Evolutionary conservation across 2,797 vertebrate genomes (phyloP), one percentile per base, ranked within the genome.

Genomic region (Microhierax caerulescens): DNA sequence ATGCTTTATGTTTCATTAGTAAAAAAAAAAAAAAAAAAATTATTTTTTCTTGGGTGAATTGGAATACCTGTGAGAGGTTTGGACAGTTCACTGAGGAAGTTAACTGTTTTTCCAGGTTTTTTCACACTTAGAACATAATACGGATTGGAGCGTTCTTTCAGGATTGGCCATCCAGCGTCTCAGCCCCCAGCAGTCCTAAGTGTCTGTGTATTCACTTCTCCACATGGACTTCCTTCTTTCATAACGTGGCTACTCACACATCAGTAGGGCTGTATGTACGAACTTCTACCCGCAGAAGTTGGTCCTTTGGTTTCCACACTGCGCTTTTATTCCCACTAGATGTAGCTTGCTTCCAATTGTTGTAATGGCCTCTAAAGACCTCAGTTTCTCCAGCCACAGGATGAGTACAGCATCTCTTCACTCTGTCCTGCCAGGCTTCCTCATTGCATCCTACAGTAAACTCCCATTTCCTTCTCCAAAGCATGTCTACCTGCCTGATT

Each of bases 391-490:
- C 48, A 79, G 32, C 23, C n/a, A 10, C 13, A 8, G 59, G 41
- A 25, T 60, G 27, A 56, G 4, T n/a, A 18, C 2, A 28, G 19
- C 25, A 21, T 61, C 65, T 74, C 15, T 59, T 68, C 0, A 0
- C 22, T 60, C 34, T 45, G 5, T 77, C 28, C 30, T 59, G 37
- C 37, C 27, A 41, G 30, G 16, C 64, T 85, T 76, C 72, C 53
- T 81, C 34, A 20, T 47, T 43, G 12, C 3, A 0, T 78, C 48
- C 50, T 83, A 11, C 14, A 25, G 22, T 63, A 80, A 82, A 79
- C 7, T 74, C 4, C 0, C 41, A 24, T 25, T 75, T 90, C 32
- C 20, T 86, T 54, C 57, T 72, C 50, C 57, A 84, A 21, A 54
- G 7, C 0, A 0, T 54, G 34, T 59, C 39, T 59, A 5, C 34